Evolutionary conservation across 2,888 invertebrate genomes (phyloP).

Genomic region (Idaea dimidiata): DNA sequence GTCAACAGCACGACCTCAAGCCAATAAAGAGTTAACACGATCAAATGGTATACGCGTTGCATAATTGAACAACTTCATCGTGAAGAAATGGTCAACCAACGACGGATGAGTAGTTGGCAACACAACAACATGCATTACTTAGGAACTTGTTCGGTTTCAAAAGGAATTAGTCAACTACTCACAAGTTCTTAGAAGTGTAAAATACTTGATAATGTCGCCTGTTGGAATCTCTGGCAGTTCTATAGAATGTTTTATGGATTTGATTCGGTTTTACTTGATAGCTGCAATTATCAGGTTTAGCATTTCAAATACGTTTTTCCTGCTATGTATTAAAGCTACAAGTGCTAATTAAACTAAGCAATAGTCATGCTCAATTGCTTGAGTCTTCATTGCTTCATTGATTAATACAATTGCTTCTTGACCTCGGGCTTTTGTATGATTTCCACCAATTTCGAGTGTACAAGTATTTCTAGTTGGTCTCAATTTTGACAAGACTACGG

Average conservation of each 20-base stretch:
- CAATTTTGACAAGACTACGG: too few species aligned
- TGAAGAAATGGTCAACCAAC: background rate
- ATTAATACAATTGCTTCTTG: background rate
- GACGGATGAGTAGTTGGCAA: too few species aligned
- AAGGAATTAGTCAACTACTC: background rate
- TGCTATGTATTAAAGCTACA: background rate
- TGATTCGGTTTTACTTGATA: background rate
- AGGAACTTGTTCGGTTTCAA: background rate
- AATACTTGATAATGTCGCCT: background rate
- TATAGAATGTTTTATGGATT: background rate
- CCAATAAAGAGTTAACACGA: slow-evolving; percentile 41
- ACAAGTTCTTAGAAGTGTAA: background rate
- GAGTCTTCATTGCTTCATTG: background rate
- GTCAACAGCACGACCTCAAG: background rate
- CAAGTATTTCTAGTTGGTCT: background rate
- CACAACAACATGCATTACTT: background rate
- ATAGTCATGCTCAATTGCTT: background rate
- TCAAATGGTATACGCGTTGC: slow-evolving; percentile 39
- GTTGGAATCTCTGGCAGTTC: too few species aligned
- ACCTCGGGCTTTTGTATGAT: background rate
- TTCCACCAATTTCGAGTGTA: too few species aligned
- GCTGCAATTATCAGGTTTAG: background rate
- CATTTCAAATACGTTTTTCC: too few species aligned
- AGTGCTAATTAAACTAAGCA: background rate
- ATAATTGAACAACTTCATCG: slow-evolving; percentile 31